Conservation (phyloP, 2,113 vertebrate genomes). For the Ptyas mucosa region DNA sequence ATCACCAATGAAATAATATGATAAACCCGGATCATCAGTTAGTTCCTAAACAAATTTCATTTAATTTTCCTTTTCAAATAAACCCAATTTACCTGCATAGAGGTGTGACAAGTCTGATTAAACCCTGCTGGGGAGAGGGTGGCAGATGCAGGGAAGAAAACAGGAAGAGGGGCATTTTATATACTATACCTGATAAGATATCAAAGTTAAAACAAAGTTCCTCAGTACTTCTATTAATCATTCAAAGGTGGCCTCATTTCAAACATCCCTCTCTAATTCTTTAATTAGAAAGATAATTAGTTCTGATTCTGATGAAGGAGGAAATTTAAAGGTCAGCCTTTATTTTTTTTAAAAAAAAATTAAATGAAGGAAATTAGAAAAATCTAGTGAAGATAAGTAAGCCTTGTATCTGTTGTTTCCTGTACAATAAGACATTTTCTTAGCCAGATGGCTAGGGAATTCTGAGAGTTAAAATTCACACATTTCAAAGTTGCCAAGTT, state of each 20-base stretch:
- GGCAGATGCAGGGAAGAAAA: slow-evolving; percentile 29
- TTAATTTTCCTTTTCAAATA: slow-evolving; percentile 72
- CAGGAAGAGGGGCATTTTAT: slow-evolving; percentile 32
- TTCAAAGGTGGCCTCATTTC: slow-evolving; percentile 49
- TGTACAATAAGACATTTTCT: neutral
- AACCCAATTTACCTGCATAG: slow-evolving; percentile 64
- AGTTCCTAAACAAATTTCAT: slow-evolving; percentile 67
- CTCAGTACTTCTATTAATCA: slow-evolving; percentile 44
- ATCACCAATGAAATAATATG: slow-evolving; percentile 55
- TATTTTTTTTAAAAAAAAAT: slow-evolving; percentile 1
- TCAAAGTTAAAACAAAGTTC: slow-evolving; percentile 52
- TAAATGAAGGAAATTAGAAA: slow-evolving; percentile 45
- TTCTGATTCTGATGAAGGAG: slow-evolving; percentile 23
- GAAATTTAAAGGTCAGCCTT: slow-evolving; percentile 18
- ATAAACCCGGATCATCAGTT: slow-evolving; percentile 61
- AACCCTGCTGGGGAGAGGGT: slow-evolving; percentile 33
- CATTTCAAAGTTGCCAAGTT: neutral
- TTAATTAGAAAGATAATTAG: slow-evolving; percentile 64
- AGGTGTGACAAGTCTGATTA: slow-evolving; percentile 68
- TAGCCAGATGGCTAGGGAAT: neutral
- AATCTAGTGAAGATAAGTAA: slow-evolving; percentile 38
- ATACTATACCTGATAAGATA: slow-evolving; percentile 37
- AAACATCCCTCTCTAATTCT: slow-evolving; percentile 39
- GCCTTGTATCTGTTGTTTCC: neutral
- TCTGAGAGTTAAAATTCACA: neutral